Evolutionary conservation across 1,140 invertebrate species (phyloP).

Genomic region (Cepaea nemoralis): DNA sequence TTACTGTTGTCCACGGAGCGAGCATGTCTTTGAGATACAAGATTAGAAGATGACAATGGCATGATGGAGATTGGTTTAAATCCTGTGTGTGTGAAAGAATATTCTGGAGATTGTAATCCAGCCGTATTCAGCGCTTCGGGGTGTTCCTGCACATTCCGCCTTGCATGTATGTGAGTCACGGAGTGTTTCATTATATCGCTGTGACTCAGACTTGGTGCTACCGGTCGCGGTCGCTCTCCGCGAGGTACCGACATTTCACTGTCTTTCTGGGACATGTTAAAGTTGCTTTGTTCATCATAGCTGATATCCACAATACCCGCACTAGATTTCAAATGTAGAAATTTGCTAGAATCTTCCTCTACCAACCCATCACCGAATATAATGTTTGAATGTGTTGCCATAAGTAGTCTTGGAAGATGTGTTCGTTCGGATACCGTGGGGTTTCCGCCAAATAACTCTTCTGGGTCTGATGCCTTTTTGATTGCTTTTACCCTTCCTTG

Average conservation of each 20-base stretch:
- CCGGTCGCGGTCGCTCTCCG: neutral
- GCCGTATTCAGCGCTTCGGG: neutral
- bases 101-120: neutral
- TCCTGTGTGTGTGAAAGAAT: neutral
- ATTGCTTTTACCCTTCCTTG: neutral
- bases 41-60: neutral
- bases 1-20: neutral
- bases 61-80: neutral
- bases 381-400: neutral
- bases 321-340: neutral
- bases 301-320: neutral
- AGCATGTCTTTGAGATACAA: neutral
- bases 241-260: neutral
- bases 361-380: neutral
- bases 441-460: neutral
- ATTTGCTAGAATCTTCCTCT: neutral
- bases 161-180: neutral
- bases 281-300: neutral
- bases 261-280: neutral
- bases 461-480: neutral
- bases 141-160: neutral
- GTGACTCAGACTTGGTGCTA: neutral
- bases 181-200: neutral
- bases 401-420: no score
- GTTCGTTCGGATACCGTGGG: neutral